These are phyloP conservation scores for Ornithoptera alexandrae DNA, from an alignment of 2,888 invertebrate genomes.

Conservation along the genomic window DNA sequence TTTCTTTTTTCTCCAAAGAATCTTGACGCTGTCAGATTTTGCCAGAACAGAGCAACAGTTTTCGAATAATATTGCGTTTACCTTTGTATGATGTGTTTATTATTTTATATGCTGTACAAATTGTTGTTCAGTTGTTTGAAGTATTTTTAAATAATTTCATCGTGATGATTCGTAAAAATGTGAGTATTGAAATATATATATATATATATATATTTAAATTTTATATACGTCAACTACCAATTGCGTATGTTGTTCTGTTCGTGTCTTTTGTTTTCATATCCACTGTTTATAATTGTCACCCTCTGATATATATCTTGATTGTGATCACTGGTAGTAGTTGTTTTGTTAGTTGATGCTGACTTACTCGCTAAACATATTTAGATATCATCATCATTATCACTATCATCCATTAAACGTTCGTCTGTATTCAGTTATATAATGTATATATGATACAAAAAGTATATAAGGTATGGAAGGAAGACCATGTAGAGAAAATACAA, in stretches of 20 bases:
- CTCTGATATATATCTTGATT: no score
- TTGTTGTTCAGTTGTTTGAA: conserved; percentile 23
- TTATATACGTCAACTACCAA: no score
- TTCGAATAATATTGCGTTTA: conserved; percentile 4
- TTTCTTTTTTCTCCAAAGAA: background rate
- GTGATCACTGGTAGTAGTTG: no score
- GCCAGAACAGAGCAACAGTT: conserved; percentile 3
- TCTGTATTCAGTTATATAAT: no score
- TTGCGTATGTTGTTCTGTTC: background rate
- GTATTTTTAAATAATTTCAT: conserved; percentile 9
- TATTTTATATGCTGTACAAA: conserved; percentile 25
- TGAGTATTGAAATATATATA: conserved; percentile 5
- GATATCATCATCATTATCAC: no score
- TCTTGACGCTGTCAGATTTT: conserved; percentile 14
- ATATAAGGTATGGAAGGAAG: no score
- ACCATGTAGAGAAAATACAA: no score
- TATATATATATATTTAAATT: background rate
- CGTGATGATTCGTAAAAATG: conserved; percentile 14
- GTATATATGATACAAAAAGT: no score
- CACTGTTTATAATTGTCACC: background rate
- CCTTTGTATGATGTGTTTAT: conserved; percentile 23
- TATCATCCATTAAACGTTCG: no score
- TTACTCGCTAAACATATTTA: no score
- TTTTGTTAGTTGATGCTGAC: no score
- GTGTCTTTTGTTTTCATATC: background rate